Evolutionary conservation across 1,140 invertebrate genomes (phyloP).

Genomic region (Lordiphosa clarofinis): DNA sequence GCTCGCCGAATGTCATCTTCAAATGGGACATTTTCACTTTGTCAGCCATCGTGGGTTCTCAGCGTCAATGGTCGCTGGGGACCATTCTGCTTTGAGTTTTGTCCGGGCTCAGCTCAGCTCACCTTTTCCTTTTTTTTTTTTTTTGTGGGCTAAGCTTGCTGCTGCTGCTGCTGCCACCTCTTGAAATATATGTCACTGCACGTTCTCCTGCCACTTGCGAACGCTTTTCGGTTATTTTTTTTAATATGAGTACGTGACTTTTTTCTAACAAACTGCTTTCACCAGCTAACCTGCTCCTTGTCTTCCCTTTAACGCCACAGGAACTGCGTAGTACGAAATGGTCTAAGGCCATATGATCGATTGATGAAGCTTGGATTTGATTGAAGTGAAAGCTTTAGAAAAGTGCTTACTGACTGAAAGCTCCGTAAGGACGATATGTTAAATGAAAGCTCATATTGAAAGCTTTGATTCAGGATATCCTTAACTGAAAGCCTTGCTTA

Average conservation of each 20-base stretch:
- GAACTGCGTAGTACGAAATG: too few species aligned
- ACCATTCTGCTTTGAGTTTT: slow-evolving; percentile 26
- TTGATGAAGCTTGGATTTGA: too few species aligned
- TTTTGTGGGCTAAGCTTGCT: slow-evolving; percentile 5
- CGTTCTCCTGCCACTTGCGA: slow-evolving; percentile 72
- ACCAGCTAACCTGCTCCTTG: too few species aligned
- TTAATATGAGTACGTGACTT: slow-evolving; percentile 75
- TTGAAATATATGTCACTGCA: slow-evolving; percentile 70
- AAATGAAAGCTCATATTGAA: too few species aligned
- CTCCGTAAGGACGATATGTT: too few species aligned
- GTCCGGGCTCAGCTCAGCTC: not conserved
- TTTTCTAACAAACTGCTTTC: slow-evolving; percentile 24
- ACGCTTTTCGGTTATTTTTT: slow-evolving; percentile 72
- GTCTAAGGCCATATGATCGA: too few species aligned
- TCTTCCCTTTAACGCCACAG: too few species aligned
- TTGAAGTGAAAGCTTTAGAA: too few species aligned
- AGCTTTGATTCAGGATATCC: too few species aligned
- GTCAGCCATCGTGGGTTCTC: slow-evolving; percentile 54
- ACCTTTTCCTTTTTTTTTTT: not conserved
- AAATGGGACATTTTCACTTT: slow-evolving; percentile 71
- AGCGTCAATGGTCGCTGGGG: slow-evolving; percentile 31
- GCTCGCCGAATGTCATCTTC: slow-evolving; percentile 52
- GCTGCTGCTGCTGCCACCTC: slow-evolving; percentile 9
- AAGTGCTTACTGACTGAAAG: too few species aligned
- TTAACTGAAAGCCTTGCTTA: too few species aligned